Percentiles rank a stretch among this genome's conserved stretches.
These are phyloP conservation scores for Pristionchus entomophagus DNA, from an alignment of 2,888 invertebrate species.

Conservation along the genomic window DNA sequence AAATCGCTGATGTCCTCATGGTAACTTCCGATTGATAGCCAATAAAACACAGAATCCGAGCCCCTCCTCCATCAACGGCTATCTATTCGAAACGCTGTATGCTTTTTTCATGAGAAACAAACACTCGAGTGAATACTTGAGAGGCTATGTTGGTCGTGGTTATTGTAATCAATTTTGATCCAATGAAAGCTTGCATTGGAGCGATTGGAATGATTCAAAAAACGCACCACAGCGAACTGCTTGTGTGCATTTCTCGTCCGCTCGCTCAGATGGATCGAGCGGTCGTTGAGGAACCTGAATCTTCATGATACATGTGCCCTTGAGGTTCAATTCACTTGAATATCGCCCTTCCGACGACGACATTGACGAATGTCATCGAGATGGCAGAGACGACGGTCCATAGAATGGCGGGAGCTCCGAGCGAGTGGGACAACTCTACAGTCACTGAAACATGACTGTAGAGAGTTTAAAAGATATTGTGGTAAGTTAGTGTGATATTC, in stretches of 20 bases:
- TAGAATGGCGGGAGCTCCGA: neutral
- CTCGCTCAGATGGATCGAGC: neutral
- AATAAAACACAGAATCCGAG: too few species aligned
- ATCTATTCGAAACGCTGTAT: too few species aligned
- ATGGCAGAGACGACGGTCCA: neutral
- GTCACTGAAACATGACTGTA: neutral
- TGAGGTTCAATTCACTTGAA: neutral
- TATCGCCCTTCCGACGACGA: neutral
- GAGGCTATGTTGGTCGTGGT: too few species aligned
- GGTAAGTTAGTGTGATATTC: too few species aligned
- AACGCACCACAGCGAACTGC: neutral
- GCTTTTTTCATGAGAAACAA: too few species aligned
- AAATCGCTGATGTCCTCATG: neutral
- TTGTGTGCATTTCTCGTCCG: neutral
- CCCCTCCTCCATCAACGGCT: too few species aligned
- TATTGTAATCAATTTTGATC: too few species aligned
- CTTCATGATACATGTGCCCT: neutral
- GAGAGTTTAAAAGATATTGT: too few species aligned
- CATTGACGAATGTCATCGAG: neutral
- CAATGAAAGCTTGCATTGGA: too few species aligned
- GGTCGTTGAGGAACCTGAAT: conserved; percentile 19
- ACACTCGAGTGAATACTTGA: too few species aligned
- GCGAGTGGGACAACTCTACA: neutral
- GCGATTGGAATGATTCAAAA: too few species aligned
- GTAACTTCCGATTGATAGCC: too few species aligned